Evolutionary conservation across 2,888 invertebrate species (phyloP).

Genomic region (Archips xylosteana): DNA sequence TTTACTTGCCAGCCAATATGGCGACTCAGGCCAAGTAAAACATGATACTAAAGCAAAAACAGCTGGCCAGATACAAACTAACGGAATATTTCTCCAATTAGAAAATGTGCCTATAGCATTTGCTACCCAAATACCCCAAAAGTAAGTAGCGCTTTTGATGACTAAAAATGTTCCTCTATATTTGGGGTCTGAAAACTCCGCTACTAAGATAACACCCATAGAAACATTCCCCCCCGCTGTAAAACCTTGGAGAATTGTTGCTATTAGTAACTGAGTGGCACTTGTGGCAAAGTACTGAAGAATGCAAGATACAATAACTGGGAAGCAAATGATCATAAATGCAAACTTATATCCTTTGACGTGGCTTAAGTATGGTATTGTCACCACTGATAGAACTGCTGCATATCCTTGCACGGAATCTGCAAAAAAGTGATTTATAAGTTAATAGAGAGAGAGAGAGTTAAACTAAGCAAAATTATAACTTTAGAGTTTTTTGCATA

Average conservation of each 20-base stretch:
- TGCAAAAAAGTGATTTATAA: neutral
- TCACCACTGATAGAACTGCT: neutral
- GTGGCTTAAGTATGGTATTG: neutral
- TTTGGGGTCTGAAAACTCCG: conserved; percentile 9
- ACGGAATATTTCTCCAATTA: neutral
- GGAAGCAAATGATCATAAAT: neutral
- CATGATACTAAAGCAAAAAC: neutral
- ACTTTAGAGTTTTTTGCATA: too few species aligned
- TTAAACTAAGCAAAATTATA: too few species aligned
- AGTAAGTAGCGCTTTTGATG: conserved; percentile 7
- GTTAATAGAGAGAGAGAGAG: too few species aligned
- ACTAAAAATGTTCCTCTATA: conserved; percentile 17
- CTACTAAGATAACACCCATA: neutral
- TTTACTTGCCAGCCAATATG: conserved; percentile 15
- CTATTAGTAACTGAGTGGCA: neutral
- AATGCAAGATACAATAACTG: neutral
- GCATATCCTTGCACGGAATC: neutral
- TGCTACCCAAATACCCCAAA: neutral
- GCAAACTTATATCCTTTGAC: neutral
- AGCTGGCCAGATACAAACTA: neutral
- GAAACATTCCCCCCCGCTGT: neutral
- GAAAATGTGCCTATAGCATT: conserved; percentile 1
- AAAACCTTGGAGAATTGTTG: neutral
- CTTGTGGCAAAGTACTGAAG: neutral
- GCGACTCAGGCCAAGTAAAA: conserved; percentile 13